Conservation (phyloP, 2,113 vertebrate species). For the Platycercus adscitus region DNA sequence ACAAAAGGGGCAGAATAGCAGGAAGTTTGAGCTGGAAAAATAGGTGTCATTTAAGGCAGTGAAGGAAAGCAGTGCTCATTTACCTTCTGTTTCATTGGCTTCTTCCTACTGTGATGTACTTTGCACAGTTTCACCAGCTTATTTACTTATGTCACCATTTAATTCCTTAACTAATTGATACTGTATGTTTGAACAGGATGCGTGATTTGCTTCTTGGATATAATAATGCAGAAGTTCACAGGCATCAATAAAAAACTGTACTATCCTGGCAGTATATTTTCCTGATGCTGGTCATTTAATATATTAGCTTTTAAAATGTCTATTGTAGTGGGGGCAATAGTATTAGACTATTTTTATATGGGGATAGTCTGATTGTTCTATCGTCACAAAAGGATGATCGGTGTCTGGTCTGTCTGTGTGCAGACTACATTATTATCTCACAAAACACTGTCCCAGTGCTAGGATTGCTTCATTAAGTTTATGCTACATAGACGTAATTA, state of each 20-base stretch:
- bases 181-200: neutral
- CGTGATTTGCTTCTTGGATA: neutral
- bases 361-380: neutral
- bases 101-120: neutral
- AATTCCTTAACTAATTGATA: neutral
- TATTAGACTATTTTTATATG: neutral
- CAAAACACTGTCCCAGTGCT: constrained; percentile 28
- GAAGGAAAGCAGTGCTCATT: neutral
- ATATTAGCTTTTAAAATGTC: neutral
- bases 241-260: neutral
- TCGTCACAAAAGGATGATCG: constrained; percentile 20
- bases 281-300: neutral
- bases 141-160: neutral
- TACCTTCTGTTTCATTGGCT: constrained; percentile 14
- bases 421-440: constrained; percentile 35
- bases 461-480: constrained; percentile 53
- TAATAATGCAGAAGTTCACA: neutral
- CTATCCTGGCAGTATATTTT: neutral
- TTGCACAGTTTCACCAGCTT: neutral
- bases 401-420: constrained; percentile 36
- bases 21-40: neutral
- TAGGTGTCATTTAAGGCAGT: neutral
- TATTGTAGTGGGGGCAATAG: neutral
- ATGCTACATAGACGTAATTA: constrained; percentile 40
- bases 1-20: neutral